Percentiles rank a stretch among this genome's conserved stretches.
Evolutionary conservation across 2,113 vertebrate species (phyloP).

Genomic region (Pyxicephalus adspersus): DNA sequence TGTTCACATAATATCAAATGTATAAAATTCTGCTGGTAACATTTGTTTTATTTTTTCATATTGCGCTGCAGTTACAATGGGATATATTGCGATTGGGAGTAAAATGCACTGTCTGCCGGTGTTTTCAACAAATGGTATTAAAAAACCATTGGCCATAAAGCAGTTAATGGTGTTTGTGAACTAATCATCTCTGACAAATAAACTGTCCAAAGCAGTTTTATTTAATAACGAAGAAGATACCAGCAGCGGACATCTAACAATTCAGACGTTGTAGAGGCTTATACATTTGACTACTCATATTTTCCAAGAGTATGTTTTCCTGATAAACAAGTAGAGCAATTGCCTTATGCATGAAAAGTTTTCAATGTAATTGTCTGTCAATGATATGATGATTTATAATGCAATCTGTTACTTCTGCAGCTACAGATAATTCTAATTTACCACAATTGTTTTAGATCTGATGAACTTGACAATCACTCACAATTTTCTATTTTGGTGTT

Average conservation of each 20-base stretch:
- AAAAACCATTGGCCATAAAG: too few species aligned
- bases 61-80: too few species aligned
- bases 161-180: background rate
- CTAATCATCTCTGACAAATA: constrained; percentile 21
- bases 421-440: constrained; percentile 75
- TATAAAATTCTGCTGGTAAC: too few species aligned
- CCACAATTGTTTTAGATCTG: constrained; percentile 72
- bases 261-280: constrained; percentile 32
- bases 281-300: constrained; percentile 34
- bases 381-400: constrained; percentile 80
- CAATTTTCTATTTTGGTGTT: constrained; percentile 69
- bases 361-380: constrained; percentile 78
- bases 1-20: too few species aligned
- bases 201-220: constrained; percentile 21
- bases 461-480: constrained; percentile 71
- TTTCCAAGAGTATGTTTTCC: constrained; percentile 59
- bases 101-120: too few species aligned
- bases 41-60: too few species aligned
- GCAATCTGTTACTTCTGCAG: constrained; percentile 72
- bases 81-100: too few species aligned
- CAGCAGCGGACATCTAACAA: constrained; percentile 15
- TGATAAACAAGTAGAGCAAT: constrained; percentile 67
- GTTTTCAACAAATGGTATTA: too few species aligned
- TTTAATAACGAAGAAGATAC: constrained; percentile 8
- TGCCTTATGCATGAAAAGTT: constrained; percentile 74